Percentiles rank a stretch among this genome's conserved stretches.
phyloP scores from a whole-genome alignment of 2,888 invertebrate genomes.

The Agrochola circellaris region DNA sequence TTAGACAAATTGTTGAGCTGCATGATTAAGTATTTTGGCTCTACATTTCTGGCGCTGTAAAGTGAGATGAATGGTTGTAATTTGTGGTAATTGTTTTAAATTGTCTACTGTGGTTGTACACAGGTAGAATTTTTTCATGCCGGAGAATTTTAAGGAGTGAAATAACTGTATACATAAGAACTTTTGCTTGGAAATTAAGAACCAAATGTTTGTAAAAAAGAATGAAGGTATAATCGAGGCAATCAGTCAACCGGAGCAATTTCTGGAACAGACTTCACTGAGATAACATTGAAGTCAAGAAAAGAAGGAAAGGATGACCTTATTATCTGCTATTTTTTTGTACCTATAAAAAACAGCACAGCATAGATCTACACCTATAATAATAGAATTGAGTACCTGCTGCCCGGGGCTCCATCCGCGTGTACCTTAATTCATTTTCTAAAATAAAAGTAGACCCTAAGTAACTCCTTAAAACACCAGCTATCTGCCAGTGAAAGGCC shows the following conservation, averaged over 20 bases:
- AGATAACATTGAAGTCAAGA: background rate
- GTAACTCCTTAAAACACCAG: no score
- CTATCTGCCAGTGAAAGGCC: no score
- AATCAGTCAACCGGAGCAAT: background rate
- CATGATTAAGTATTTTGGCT: constrained; percentile 31
- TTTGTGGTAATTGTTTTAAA: constrained; percentile 29
- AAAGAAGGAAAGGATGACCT: background rate
- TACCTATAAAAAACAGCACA: no score
- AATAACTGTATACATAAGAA: background rate
- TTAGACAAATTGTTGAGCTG: constrained; percentile 28
- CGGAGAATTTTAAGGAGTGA: constrained; percentile 10
- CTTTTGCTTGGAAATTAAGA: background rate
- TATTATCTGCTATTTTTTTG: background rate
- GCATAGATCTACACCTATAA: background rate
- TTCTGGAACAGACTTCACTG: background rate
- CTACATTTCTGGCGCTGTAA: constrained; percentile 23
- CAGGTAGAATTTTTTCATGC: background rate
- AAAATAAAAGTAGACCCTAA: no score
- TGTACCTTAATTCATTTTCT: no score
- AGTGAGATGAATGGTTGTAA: constrained; percentile 27
- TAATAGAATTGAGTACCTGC: background rate
- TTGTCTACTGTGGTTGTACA: constrained; percentile 1
- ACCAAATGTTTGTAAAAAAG: background rate
- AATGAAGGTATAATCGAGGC: no score
- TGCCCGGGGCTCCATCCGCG: no score